Base-by-base conservation (phyloP, 2,888 invertebrate genomes). In the Physocephala rufipes region DNA sequence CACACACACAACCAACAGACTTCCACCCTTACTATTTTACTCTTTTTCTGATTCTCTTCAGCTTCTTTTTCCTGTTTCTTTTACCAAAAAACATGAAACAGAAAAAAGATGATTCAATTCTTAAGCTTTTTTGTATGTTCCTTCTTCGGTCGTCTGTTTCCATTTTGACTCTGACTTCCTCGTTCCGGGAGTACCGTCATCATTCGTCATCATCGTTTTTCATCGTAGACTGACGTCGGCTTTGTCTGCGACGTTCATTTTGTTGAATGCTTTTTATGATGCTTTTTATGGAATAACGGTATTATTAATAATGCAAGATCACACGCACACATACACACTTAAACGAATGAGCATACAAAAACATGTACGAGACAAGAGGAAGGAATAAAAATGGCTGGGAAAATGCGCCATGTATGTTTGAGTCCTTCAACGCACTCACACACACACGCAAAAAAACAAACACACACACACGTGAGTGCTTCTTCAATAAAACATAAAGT, bases 231-330 rank as follows among this genome's bases (percentile, higher is more conserved):
- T n/a, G n/a, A n/a, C 21, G 26, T 71, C 19, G 53, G 67, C 53
- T 66, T 58, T 70, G 70, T 68, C 71, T 74, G 72, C 72, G 36
- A n/a, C n/a, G n/a, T n/a, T n/a, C n/a, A 59, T 67, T 72, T 70
- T 49, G 67, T 58, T 62, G 73, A 71, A 75, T 75, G 74, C 76
- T 77, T 77, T 77, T 77, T 77, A 77, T 74, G 77, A 72, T 74
- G 75, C 77, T 77, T 77, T 77, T 77, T 77, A 77, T 64, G 53
- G 75, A 76, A 77, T 76, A 76, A 73, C 72, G 72, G 68, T 21
- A 68, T 68, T 68, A 68, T 68, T 68, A 68, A 68, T 68, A 68
- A 68, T 62, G 19, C 45, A 55, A n/a, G 19, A 2, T 13, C 24
- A 24, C 16, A 58, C 45, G 16, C 19, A 12, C 49, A 19, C 12